Evolutionary conservation across 1,140 invertebrate species (phyloP).

Genomic region (Schlechtendalia chinensis): DNA sequence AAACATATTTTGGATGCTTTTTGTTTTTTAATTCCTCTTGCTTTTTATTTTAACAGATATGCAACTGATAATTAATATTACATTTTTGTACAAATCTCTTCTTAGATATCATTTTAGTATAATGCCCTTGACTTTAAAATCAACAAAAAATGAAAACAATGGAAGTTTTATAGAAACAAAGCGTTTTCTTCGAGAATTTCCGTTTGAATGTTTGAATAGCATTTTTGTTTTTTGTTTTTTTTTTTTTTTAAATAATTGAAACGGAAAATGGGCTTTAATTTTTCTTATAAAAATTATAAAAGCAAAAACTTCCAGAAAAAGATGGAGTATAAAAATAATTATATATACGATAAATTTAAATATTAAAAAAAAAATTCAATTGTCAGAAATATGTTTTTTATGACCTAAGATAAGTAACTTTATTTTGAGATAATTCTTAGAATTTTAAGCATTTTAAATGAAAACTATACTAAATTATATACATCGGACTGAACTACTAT

Average conservation of each 20-base stretch:
- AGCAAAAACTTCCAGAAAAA: no score
- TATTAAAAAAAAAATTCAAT: not conserved
- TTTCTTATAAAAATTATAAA: no score
- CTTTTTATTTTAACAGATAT: no score
- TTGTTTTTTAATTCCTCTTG: no score
- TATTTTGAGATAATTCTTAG: not conserved
- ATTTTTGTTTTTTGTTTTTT: not conserved
- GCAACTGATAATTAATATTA: not conserved
- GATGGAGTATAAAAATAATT: not conserved
- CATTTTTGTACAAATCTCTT: not conserved
- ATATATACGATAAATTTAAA: not conserved
- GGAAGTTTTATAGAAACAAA: not conserved
- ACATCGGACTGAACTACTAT: no score
- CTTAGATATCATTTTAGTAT: not conserved
- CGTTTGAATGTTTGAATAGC: not conserved
- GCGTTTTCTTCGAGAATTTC: not conserved
- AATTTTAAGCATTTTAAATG: not conserved
- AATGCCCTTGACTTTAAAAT: not conserved
- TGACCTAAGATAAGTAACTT: not conserved
- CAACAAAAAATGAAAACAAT: not conserved
- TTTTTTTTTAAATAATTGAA: slow-evolving; percentile 6
- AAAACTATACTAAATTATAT: no score
- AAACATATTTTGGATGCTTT: no score
- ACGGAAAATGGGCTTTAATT: not conserved
- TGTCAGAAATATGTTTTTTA: not conserved